Percentiles rank a stretch among this genome's conserved stretches.
Evolutionary conservation across 2,888 invertebrate genomes (phyloP).

Genomic region (Philhelius pedissequus): DNA sequence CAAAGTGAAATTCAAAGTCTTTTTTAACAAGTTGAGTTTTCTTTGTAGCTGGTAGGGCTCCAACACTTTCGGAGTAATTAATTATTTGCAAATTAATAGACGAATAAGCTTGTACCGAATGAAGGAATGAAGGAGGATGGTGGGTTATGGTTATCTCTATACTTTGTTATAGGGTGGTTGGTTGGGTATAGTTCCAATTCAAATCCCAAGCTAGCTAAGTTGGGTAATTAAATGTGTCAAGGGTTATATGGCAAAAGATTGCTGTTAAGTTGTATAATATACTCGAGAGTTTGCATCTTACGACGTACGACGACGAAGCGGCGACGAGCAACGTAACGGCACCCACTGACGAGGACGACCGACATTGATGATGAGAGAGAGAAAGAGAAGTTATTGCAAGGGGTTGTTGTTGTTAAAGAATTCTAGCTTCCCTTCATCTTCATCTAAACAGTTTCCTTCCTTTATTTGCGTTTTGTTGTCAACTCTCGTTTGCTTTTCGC

Average conservation of each 20-base stretch:
- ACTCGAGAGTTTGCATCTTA: constrained; percentile 27
- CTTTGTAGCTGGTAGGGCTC: constrained; percentile 72
- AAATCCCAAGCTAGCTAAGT: constrained; percentile 69
- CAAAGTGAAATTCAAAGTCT: too few relatives aligned
- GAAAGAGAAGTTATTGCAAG: constrained; percentile 30
- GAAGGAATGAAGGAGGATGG: too few relatives aligned
- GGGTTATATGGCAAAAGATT: constrained; percentile 70
- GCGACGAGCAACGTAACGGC: too few relatives aligned
- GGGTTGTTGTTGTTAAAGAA: neutral
- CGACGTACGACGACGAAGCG: too few relatives aligned
- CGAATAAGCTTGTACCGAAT: too few relatives aligned
- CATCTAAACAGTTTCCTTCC: neutral
- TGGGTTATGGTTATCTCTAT: neutral
- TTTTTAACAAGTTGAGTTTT: neutral
- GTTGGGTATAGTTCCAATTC: constrained; percentile 34
- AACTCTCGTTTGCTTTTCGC: neutral
- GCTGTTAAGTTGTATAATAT: constrained; percentile 57
- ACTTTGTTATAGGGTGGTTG: neutral
- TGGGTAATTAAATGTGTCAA: constrained; percentile 74
- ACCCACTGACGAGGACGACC: too few relatives aligned
- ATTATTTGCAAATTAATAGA: constrained; percentile 73
- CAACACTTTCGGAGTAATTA: constrained; percentile 72
- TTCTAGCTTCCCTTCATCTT: neutral
- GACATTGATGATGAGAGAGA: constrained; percentile 8
- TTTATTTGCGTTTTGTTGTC: constrained; percentile 24